These are phyloP conservation scores for Leucophenga montana DNA, from an alignment of 2,888 invertebrate species.

Conservation along the genomic window DNA sequence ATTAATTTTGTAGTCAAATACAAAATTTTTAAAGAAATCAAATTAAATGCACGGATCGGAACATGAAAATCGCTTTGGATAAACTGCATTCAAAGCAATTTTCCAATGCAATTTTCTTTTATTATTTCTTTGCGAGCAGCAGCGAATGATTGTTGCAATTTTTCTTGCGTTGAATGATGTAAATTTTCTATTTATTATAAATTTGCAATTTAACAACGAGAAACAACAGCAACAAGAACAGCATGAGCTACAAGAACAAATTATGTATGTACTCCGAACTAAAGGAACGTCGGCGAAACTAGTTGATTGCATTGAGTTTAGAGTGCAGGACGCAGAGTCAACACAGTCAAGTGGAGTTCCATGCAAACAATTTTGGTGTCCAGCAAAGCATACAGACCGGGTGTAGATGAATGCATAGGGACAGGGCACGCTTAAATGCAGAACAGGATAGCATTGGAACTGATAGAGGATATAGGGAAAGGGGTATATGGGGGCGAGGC, in stretches of 20 bases:
- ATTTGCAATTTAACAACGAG: conserved; percentile 38
- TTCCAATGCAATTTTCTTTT: conserved; percentile 49
- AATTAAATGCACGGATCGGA: conserved; percentile 35
- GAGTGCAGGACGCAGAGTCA: not conserved
- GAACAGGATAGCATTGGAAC: conserved; percentile 47
- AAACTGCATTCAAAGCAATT: too few relatives aligned
- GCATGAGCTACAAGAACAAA: conserved; percentile 9
- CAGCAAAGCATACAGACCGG: conserved; percentile 13
- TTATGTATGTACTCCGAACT: conserved; percentile 15
- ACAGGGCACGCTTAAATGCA: not conserved
- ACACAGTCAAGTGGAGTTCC: conserved; percentile 11
- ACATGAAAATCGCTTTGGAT: too few relatives aligned
- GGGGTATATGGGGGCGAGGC: too few relatives aligned
- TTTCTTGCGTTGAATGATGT: conserved; percentile 18
- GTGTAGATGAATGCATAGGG: conserved; percentile 46
- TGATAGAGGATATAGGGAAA: too few relatives aligned
- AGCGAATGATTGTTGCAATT: conserved; percentile 15
- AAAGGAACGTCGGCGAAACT: conserved; percentile 18
- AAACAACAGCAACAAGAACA: conserved; percentile 45
- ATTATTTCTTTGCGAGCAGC: conserved; percentile 10
- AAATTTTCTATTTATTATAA: conserved; percentile 54
- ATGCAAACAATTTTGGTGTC: conserved; percentile 22
- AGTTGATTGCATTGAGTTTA: conserved; percentile 48
- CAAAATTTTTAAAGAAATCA: conserved; percentile 41
- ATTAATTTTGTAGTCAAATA: conserved; percentile 9